Evolutionary conservation across 2,797 vertebrate species (phyloP), one percentile per base, ranked within the genome.

Genomic region (Carcharodon carcharias): DNA sequence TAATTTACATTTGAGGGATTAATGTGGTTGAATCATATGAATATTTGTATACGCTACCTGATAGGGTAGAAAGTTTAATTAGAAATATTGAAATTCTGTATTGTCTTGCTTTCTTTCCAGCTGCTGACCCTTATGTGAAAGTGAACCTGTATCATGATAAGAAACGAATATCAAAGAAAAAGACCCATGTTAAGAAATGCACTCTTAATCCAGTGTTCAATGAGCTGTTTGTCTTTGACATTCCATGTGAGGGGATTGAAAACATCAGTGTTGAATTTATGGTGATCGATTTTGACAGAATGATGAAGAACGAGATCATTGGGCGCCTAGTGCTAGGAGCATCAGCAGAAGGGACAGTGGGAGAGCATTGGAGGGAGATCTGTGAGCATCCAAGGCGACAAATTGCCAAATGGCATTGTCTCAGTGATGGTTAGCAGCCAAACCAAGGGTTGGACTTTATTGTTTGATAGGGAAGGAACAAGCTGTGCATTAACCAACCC

Each of bases 281-380:
- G 96, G 98, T 99, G 97, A 98, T 99, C 98, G 99, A 99, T 98
- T 99, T 99, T 61, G 99, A 99, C 93, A 97, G 98, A 85, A 98
- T 98, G 4, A 98, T 98, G 96, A 97, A 98, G 97, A 98, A 98
- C 87, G 98, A 99, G 91, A 97, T 98, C 96, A 98, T 99, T 7
- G 99, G 99, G 26, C 97, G 98, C 96, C 98, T 99, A 97, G 97
- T 98, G 91, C 97, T 99, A 96, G 99, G 98, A 96, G 98, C 98
- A 3, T 97, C 98, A 0, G 98, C 98, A 5, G 98, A 98, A 95
- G 99, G 99, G 96, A 98, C 98, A 9, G 97, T 98, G 0, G 99
- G 99, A 1, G 99, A 99, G 96, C 99, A 99, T 97, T 99, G 99
- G 99, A 99, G 99, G 88, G 99, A 99, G 97, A 99, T 99, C 96